Conservation (phyloP, 2,797 vertebrate genomes). For the Caiman crocodilus region DNA sequence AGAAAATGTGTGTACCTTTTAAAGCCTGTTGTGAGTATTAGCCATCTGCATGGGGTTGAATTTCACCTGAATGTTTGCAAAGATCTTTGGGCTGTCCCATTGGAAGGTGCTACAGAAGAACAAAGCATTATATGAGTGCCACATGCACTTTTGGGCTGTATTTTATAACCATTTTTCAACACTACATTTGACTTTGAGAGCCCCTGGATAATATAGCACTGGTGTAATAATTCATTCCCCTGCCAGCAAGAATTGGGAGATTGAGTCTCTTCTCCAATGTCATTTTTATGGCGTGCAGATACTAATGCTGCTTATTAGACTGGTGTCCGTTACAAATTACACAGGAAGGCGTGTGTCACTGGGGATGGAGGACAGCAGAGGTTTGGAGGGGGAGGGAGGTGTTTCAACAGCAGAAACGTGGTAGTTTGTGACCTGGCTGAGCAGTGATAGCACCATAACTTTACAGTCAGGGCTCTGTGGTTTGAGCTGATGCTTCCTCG, state of each 20-base stretch:
- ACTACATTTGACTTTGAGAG: background rate
- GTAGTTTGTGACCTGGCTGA: background rate
- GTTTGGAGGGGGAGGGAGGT: background rate
- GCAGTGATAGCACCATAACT: background rate
- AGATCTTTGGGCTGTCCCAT: background rate
- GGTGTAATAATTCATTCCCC: background rate
- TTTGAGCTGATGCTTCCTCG: background rate
- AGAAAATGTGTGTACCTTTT: background rate
- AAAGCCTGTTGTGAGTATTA: background rate
- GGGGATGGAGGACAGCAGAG: background rate
- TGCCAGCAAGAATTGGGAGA: background rate
- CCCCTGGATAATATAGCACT: background rate
- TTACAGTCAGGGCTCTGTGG: background rate
- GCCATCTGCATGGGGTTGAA: fast-evolving
- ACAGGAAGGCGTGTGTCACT: background rate
- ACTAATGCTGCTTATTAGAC: background rate
- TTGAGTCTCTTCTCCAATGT: background rate
- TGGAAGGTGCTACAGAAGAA: background rate
- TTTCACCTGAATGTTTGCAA: background rate
- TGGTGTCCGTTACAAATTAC: background rate
- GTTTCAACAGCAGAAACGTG: background rate
- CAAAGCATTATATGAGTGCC: background rate
- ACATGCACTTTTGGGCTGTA: background rate
- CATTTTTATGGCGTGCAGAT: background rate
- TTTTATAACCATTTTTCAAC: background rate